Evolutionary conservation across 2,888 invertebrate species (phyloP), one percentile per base, ranked within the genome.

Genomic region (Plagodis pulveraria): DNA sequence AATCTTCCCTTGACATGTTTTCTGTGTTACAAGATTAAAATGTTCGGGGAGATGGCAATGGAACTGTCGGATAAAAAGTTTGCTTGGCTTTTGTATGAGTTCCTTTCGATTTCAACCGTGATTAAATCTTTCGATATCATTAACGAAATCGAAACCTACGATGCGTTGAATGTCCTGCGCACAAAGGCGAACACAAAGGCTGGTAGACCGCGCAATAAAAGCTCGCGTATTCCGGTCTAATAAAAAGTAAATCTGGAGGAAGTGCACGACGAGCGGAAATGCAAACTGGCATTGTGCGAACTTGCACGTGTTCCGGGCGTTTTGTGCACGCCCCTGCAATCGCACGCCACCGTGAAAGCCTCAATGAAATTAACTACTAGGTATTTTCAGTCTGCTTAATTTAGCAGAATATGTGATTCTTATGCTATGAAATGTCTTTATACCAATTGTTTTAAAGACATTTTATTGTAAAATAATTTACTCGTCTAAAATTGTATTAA

Each of bases 71-170:
- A 72, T 72, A 72, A 76, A 73, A 71, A 67, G 36, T 42, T 42
- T 33, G 38, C 59, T 44, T n/a, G 47, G 66, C 72, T 74, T 10
- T 68, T 73, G 72, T 70, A 67, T 66, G 65, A 84, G 85, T 87
- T 86, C 86, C 86, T 91, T 91, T 90, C 89, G 87, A 84, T 91
- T 90, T 90, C 89, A 74, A 80, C 74, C 72, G 72, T 76, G 82
- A 87, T 87, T 83, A 85, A 81, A 87, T 82, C 78, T 85, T 83
- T 76, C 89, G 87, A 91, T 90, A 91, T 91, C 90, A 89, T 90
- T 87, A 91, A 87, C 84, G 91, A 91, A 92, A 92, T 90, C 91
- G 91, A 92, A 91, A 92, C 91, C 91, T 87, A 81, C 87, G 87
- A 89, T 87, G 86, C 83, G 87, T 88, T 88, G 87, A 89, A 89